Evolutionary conservation across 2,113 vertebrate species (phyloP).

Genomic region (Typhlomys cinereus): DNA sequence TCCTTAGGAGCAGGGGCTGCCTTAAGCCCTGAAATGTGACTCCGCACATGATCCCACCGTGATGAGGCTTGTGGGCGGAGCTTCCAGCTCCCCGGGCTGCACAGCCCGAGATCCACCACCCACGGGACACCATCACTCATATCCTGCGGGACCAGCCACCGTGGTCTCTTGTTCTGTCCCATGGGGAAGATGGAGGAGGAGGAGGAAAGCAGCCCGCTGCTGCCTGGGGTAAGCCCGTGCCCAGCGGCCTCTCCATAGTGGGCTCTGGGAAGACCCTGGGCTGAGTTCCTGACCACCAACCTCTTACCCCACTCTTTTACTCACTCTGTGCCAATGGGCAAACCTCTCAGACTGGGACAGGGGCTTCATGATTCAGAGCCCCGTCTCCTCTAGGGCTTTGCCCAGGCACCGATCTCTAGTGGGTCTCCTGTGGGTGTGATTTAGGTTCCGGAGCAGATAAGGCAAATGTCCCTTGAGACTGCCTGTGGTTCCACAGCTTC

Average conservation of each 20-base stretch:
- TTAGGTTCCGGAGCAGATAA: background rate
- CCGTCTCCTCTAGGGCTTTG: background rate
- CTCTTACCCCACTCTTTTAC: background rate
- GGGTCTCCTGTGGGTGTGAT: background rate
- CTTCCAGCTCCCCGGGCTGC: background rate
- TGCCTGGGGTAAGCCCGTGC: conserved; percentile 88
- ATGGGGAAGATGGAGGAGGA: conserved; percentile 30
- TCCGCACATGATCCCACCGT: conserved; percentile 73
- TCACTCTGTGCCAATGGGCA: too few relatives aligned
- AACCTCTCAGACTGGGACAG: background rate
- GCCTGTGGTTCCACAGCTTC: rapidly evolving
- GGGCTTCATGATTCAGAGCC: background rate
- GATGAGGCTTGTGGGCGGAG: background rate
- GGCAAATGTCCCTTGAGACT: background rate
- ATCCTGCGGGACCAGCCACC: background rate
- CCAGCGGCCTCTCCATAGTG: background rate
- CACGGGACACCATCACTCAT: background rate
- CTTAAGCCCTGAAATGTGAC: conserved; percentile 70
- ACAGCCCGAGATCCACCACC: background rate
- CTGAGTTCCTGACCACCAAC: background rate
- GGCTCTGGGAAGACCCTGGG: background rate
- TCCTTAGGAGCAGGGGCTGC: background rate
- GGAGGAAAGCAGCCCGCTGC: conserved; percentile 86
- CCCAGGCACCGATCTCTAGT: background rate
- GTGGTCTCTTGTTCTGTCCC: conserved; percentile 52